Conservation (phyloP, 2,797 vertebrate genomes). For the Lepidocolaptes lacrymiger region DNA sequence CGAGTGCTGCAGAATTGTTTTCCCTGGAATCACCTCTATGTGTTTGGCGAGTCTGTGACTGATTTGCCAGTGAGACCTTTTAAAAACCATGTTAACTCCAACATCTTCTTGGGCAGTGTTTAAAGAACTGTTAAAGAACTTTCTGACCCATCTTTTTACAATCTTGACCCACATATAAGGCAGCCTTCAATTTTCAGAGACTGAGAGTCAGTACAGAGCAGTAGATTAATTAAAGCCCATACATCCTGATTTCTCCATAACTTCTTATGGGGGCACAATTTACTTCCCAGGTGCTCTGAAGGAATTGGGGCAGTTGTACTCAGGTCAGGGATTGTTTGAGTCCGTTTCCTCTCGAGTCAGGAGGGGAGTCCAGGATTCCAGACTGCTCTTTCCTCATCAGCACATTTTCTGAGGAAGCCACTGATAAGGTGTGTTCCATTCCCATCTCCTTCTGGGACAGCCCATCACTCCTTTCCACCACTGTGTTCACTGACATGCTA, state of each 20-base stretch:
- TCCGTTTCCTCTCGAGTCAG: rapidly evolving
- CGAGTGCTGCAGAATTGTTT: neutral
- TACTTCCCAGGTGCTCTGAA: neutral
- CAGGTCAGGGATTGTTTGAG: neutral
- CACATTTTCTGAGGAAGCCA: neutral
- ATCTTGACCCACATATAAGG: neutral
- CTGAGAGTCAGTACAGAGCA: neutral
- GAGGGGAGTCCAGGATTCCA: neutral
- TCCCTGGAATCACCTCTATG: conserved; percentile 32
- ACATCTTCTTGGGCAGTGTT: neutral
- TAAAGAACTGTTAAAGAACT: neutral
- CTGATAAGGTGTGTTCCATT: neutral
- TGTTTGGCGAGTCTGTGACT: neutral
- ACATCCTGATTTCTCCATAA: neutral
- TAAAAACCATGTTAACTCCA: neutral
- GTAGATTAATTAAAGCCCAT: neutral
- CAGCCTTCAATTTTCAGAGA: neutral
- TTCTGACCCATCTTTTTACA: neutral
- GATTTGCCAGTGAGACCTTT: neutral
- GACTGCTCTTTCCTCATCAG: neutral
- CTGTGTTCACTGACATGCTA: rapidly evolving
- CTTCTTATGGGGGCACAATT: neutral
- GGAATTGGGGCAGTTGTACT: neutral
- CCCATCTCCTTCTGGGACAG: neutral
- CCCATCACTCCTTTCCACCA: neutral